Conservation (phyloP, 2,113 vertebrate species). For the Sceloporus undulatus region DNA sequence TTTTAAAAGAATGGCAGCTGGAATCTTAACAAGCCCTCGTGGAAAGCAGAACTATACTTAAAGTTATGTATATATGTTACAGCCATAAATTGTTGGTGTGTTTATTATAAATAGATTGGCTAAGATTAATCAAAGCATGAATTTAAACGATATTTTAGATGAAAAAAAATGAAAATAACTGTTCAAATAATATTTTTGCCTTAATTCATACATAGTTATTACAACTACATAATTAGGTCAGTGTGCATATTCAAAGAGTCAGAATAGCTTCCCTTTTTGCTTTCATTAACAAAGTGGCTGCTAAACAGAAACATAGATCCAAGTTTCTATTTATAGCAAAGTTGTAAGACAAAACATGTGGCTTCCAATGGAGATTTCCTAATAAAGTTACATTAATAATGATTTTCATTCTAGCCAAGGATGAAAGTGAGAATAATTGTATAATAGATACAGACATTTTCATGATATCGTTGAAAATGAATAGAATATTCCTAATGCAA, state of each 20-base stretch:
- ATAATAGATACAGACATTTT: constrained; percentile 24
- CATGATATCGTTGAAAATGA: background rate
- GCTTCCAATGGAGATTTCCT: constrained; percentile 21
- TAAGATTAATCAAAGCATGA: background rate
- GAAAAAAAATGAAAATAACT: background rate
- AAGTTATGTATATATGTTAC: background rate
- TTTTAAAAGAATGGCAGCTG: background rate
- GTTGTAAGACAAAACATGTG: constrained; percentile 3
- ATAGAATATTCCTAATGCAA: constrained; percentile 29
- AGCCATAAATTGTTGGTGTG: background rate
- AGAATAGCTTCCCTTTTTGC: background rate
- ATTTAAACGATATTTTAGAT: background rate
- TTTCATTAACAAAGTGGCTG: background rate
- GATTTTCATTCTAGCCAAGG: background rate
- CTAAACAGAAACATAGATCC: background rate
- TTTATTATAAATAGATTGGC: background rate
- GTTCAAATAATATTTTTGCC: background rate
- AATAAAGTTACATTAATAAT: constrained; percentile 16
- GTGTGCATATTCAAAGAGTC: background rate
- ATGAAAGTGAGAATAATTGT: constrained; percentile 41
- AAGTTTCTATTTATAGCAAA: background rate
- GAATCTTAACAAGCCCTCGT: background rate
- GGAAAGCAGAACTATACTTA: background rate
- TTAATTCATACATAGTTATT: background rate
- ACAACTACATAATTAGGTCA: background rate